These are phyloP conservation scores for Nyctibius bracteatus DNA, from an alignment of 2,113 vertebrate genomes.

Conservation along the genomic window DNA sequence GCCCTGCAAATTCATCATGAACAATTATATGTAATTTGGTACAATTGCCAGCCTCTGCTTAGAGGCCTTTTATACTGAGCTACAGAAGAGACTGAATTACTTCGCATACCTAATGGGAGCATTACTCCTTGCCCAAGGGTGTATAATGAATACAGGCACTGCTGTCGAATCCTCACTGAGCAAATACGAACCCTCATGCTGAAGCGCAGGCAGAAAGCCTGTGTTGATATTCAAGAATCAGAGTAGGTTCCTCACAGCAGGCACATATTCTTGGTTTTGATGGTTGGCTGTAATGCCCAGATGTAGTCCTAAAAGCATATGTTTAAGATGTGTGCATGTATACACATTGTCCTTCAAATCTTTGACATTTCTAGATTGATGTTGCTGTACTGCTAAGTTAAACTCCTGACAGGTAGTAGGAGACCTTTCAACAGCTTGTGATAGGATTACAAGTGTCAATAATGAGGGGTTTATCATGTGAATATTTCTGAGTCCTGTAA, in stretches of 20 bases:
- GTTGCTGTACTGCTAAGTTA: neutral
- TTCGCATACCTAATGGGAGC: neutral
- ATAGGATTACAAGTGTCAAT: neutral
- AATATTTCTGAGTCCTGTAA: neutral
- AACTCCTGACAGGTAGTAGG: neutral
- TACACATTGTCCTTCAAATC: neutral
- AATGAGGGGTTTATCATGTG: neutral
- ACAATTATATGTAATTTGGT: slow-evolving; percentile 66
- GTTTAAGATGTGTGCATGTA: neutral
- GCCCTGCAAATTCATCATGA: slow-evolving; percentile 59
- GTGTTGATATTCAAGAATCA: neutral
- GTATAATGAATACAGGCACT: neutral
- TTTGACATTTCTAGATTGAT: neutral
- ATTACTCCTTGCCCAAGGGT: slow-evolving; percentile 11
- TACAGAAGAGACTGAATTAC: slow-evolving; percentile 11
- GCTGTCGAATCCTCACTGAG: neutral
- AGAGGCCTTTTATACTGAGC: slow-evolving; percentile 8
- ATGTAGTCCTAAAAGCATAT: neutral
- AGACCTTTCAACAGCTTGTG: neutral
- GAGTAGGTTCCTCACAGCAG: neutral
- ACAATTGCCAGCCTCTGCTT: slow-evolving; percentile 39
- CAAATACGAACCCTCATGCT: neutral
- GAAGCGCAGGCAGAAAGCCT: neutral
- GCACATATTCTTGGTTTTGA: neutral
- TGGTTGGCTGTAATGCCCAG: neutral